Evolutionary conservation across 2,888 invertebrate genomes (phyloP).

Genomic region (Lysandra bellargus): DNA sequence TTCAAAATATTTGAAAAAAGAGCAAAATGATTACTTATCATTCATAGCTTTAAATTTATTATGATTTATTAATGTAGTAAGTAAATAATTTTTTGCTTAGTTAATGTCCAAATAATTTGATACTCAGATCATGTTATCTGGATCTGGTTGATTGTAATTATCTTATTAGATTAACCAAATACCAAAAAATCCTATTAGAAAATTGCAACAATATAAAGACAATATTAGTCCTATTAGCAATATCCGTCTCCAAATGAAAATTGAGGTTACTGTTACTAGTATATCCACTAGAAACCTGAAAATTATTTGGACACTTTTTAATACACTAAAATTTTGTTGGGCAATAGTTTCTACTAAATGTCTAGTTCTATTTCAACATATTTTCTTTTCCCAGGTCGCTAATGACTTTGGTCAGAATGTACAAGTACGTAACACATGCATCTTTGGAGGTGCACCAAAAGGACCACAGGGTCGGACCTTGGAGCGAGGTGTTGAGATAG

Average conservation of each 20-base stretch:
- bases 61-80: background rate
- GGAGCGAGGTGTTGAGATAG: slow-evolving; percentile 94
- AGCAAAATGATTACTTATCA: too few species aligned
- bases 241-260: too few species aligned
- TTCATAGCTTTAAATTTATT: background rate
- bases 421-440: slow-evolving; percentile 93
- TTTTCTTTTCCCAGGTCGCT: slow-evolving; percentile 84
- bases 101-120: slow-evolving; percentile 7
- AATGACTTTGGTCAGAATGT: slow-evolving; percentile 94
- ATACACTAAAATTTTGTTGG: background rate
- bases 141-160: background rate
- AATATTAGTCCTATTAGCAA: too few species aligned
- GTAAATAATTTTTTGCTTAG: background rate
- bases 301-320: slow-evolving; percentile 4
- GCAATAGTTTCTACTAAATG: background rate
- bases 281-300: background rate
- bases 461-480: slow-evolving; percentile 93
- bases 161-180: background rate
- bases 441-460: slow-evolving; percentile 99
- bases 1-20: too few species aligned
- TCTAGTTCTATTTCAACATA: background rate
- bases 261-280: too few species aligned
- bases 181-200: background rate
- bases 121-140: too few species aligned
- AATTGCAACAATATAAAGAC: background rate